A percentile compares a stretch with the other conserved stretches of the same genome.
These are phyloP conservation scores for Cygnus buccinator DNA, from an alignment of 2,113 vertebrate species.

Conservation along the genomic window DNA sequence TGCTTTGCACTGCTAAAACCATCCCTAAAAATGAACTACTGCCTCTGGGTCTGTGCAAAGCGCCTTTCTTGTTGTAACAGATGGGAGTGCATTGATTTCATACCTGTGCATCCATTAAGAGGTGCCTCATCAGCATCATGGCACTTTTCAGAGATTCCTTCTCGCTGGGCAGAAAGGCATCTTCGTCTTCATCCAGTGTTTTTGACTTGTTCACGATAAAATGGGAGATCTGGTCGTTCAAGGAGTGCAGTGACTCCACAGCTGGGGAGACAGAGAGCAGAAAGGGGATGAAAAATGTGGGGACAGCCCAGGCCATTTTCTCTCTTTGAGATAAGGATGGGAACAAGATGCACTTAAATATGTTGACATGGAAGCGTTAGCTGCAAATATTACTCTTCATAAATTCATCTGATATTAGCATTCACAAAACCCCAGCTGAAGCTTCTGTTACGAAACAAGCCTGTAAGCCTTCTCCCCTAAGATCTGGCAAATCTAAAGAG, in stretches of 20 bases:
- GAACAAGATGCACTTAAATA: neutral
- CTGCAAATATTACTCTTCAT: conserved; percentile 7
- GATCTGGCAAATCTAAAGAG: neutral
- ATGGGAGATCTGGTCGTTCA: conserved; percentile 93
- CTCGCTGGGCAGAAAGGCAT: conserved; percentile 80
- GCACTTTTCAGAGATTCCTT: conserved; percentile 87
- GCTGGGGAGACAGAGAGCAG: conserved; percentile 73
- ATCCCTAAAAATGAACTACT: neutral
- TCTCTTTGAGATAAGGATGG: neutral
- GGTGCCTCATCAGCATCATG: conserved; percentile 91
- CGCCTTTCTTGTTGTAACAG: neutral
- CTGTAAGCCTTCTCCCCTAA: neutral
- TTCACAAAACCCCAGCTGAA: neutral
- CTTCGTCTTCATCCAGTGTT: conserved; percentile 81
- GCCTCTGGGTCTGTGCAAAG: neutral
- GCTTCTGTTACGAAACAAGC: neutral
- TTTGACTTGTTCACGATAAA: conserved; percentile 88
- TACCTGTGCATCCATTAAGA: conserved; percentile 93
- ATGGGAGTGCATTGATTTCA: neutral
- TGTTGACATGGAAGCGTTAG: neutral
- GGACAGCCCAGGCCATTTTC: neutral
- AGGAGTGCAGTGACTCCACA: conserved; percentile 88
- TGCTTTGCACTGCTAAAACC: neutral
- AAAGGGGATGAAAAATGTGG: neutral
- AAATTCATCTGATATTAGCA: neutral